Evolutionary conservation across 2,888 invertebrate species (phyloP), one percentile per base, ranked within the genome.

Genomic region (Brenthis hecate): DNA sequence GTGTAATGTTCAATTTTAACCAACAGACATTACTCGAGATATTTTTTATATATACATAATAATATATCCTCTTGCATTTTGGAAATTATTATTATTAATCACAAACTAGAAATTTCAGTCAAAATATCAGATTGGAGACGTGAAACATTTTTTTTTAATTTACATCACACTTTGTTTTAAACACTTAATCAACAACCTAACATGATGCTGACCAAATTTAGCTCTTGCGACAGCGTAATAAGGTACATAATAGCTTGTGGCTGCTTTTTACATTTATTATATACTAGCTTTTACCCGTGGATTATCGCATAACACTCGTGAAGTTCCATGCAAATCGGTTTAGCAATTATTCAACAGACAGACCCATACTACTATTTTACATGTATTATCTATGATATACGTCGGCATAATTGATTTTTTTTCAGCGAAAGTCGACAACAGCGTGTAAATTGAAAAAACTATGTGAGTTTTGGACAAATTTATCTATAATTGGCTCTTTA

Each of bases 241-340:
- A 67, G 67, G 67, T 67, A 67, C 67, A 62, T 67, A 67, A 67
- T 67, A 67, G 67, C 67, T 51, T 67, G 60, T 48, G 62, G 62
- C 51, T 53, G 55, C 14, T 53, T 54, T 53, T 13, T 32, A 32
- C 32, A 53, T 53, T 53, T 43, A 53, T 36, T 32, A 53, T 53
- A 50, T 62, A 62, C 19, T 16, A 36, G 32, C 14, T 53, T 51
- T n/a, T 36, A 32, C 51, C 51, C 16, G 51, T 53, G 51, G 51
- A 16, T 53, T 43, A 43, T 43, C 36, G 36, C 11, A 8, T 11
- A 11, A 43, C 36, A 43, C 36, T 23, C 11, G 23, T 11, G n/a
- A 50, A 60, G 23, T 48, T 13, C 48, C 28, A 50, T 60, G 16
- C n/a, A 50, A 50, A 60, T 60, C 60, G 60, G 50, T 60, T 28